Percentiles rank a stretch among this genome's conserved stretches.
phyloP scores from a whole-genome alignment of 2,797 vertebrate genomes.

The Apogon hyalosoma region DNA sequence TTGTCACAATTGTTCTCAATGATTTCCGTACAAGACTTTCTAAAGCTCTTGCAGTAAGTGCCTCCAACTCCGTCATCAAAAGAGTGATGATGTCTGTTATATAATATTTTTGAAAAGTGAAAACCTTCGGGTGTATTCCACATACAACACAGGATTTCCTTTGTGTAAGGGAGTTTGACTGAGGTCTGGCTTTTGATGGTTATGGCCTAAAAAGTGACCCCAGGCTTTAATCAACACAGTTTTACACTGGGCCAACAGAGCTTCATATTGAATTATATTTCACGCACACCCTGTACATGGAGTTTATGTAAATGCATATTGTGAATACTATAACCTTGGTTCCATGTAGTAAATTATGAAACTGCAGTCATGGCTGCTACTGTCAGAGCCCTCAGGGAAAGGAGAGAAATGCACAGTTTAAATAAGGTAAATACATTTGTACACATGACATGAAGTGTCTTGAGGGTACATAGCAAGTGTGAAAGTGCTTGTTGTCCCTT shows the following conservation, averaged over 20 bases:
- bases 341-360: constrained; percentile 34
- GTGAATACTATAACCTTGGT: constrained; percentile 13
- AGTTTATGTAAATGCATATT: constrained; percentile 28
- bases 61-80: constrained; percentile 1
- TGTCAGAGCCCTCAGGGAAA: constrained; percentile 33
- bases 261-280: constrained; percentile 17
- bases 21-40: constrained; percentile 93
- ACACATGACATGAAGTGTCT: constrained; percentile 60
- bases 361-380: constrained; percentile 22
- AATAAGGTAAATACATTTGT: constrained; percentile 55
- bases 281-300: not conserved
- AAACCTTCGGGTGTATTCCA: not conserved
- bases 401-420: constrained; percentile 36
- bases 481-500: constrained; percentile 52
- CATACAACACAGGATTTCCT: too few species aligned
- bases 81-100: not conserved
- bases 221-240: constrained; percentile 18
- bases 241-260: constrained; percentile 1
- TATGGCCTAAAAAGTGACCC: not conserved
- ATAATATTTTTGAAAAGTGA: not conserved
- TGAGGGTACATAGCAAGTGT: constrained; percentile 52
- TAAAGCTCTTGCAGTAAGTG: constrained; percentile 95
- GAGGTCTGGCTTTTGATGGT: not conserved
- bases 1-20: constrained; percentile 90
- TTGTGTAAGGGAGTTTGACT: too few species aligned